phyloP scores from a whole-genome alignment of 2,113 vertebrate species.

The Perca schrenkii region DNA sequence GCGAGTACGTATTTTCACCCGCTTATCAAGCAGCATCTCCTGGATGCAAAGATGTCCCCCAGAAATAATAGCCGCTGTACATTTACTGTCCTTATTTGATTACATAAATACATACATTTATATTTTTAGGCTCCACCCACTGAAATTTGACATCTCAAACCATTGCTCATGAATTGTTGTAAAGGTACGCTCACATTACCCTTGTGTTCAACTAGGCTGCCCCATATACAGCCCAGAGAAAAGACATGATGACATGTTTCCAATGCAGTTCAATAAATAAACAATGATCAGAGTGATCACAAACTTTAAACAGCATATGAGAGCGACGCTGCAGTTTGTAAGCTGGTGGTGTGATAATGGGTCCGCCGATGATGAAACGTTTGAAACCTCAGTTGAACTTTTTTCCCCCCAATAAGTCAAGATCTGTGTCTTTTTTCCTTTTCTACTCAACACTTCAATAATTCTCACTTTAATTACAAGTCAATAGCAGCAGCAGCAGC shows the following conservation, averaged over 20 bases:
- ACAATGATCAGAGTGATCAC: neutral
- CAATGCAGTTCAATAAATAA: neutral
- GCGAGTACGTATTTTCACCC: no score
- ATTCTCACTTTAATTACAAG: slow-evolving; percentile 75
- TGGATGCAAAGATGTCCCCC: neutral
- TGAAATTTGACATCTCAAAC: neutral
- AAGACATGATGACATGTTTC: neutral
- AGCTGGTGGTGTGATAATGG: neutral
- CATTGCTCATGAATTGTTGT: neutral
- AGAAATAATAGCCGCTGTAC: neutral
- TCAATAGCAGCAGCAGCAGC: slow-evolving; percentile 75
- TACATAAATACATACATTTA: neutral
- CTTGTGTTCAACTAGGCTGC: neutral
- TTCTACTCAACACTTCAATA: slow-evolving; percentile 64
- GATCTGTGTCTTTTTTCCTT: neutral
- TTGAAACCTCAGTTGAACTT: neutral
- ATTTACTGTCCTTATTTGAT: neutral
- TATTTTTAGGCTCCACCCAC: neutral
- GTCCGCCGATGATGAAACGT: neutral
- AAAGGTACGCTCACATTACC: neutral
- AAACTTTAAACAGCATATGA: neutral
- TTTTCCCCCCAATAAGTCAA: neutral
- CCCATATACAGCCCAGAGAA: neutral
- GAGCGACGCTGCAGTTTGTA: neutral
- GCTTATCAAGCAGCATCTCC: no score